Conservation (phyloP, 2,113 vertebrate genomes). For the Pterocles gutturalis region DNA sequence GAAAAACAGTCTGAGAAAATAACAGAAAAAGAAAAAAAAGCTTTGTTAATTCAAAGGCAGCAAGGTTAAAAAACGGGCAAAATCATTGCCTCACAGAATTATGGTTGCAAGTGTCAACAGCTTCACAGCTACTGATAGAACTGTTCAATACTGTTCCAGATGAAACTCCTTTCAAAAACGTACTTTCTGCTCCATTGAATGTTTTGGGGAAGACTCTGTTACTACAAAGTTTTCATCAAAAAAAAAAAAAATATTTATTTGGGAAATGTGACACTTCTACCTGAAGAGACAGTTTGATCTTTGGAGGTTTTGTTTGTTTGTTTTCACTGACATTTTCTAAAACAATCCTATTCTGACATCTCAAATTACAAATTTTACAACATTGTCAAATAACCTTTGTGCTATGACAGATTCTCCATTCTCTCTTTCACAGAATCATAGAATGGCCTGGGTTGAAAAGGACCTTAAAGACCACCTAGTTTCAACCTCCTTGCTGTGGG, state of each 20-base stretch:
- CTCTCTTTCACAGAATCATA: neutral
- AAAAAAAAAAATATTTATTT: neutral
- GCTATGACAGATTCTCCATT: neutral
- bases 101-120: neutral
- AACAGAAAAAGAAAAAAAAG: neutral
- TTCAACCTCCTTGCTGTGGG: too few species aligned
- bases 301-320: neutral
- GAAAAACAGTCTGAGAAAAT: neutral
- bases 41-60: neutral
- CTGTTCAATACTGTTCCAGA: neutral
- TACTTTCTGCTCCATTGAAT: neutral
- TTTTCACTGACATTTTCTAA: neutral
- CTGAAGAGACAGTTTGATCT: neutral
- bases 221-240: neutral
- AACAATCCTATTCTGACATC: neutral
- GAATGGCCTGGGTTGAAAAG: too few species aligned
- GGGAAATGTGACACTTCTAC: neutral
- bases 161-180: neutral
- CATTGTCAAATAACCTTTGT: neutral
- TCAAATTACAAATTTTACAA: neutral
- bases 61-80: neutral
- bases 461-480: too few species aligned
- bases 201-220: neutral
- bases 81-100: neutral
- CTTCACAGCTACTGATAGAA: neutral